Evolutionary conservation across 2,797 vertebrate species (phyloP).

Genomic region (Geotrypetes seraphini): DNA sequence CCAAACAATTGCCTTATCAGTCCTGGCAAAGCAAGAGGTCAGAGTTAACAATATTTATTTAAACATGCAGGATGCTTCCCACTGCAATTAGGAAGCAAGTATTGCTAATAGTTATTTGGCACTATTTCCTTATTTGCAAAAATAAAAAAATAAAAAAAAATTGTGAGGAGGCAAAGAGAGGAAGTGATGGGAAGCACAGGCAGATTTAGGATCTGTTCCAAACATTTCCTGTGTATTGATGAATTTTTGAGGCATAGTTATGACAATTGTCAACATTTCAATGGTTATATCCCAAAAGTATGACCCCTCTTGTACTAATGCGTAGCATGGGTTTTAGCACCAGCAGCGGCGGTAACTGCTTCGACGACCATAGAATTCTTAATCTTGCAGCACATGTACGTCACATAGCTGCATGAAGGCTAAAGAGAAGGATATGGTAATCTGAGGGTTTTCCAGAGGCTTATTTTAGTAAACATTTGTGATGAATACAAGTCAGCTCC

Average conservation of each 20-base stretch:
- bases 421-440: too few species aligned
- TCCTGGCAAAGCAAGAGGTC: conserved; percentile 58
- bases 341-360: too few species aligned
- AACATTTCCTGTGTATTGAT: background rate
- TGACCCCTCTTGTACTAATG: too few species aligned
- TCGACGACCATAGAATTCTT: too few species aligned
- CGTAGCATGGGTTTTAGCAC: too few species aligned
- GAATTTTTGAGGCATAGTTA: conserved; percentile 2
- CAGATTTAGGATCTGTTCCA: conserved; percentile 1
- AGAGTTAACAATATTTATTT: conserved; percentile 81
- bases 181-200: conserved; percentile 9
- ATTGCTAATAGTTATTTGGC: conserved; percentile 61
- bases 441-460: too few species aligned
- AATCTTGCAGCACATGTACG: too few species aligned
- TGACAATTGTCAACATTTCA: background rate
- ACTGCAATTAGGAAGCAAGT: conserved; percentile 74
- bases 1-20: conserved; percentile 71
- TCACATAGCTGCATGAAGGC: too few species aligned
- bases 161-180: conserved; percentile 18
- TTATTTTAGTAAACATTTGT: too few species aligned
- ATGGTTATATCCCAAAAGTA: background rate
- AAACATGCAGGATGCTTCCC: conserved; percentile 75
- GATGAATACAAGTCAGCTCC: too few species aligned
- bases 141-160: too few species aligned
- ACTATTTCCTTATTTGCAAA: conserved; percentile 47